Evolutionary conservation across 2,888 invertebrate species (phyloP), one percentile per base, ranked within the genome.

Genomic region (Mythimna impura): DNA sequence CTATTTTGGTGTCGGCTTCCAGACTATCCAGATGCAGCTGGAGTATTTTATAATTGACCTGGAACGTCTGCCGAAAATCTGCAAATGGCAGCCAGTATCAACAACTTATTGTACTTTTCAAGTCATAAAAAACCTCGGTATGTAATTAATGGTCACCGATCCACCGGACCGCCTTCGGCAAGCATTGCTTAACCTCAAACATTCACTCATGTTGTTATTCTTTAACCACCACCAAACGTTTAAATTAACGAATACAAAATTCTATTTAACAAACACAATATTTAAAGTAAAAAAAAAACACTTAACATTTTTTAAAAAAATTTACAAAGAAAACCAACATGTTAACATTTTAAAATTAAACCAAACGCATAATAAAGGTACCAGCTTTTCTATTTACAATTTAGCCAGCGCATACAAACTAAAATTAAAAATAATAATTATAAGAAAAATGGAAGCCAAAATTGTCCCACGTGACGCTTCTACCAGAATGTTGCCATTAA

Each of bases 401-500:
- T 71, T 20, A 60, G 54, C 30, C 5, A 63, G 55, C 14, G 47
- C 47, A 17, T 68, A 66, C 61, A 25, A 63, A 73, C 50, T 30
- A 55, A 70, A 71, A 40, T 60, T 55, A 70, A 78, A 71, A 75
- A 68, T 20, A 61, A 67, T 54, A 66, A 75, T 75, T 60, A 36
- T 25, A 57, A 57, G 34, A 57, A 72, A 79, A 73, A 71, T 58
- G 4, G 54, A 69, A 75, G 60, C 71, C 66, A 22, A 68, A 75
- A 72, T 71, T 61, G 54, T 74, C 62, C 79, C 77, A 76, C 76
- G 80, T 82, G 78, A 76, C 62, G 60, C 52, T 66, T 47, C 64
- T 71, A 60, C 65, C 63, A 73, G 80, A 76, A 85, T 86, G 81
- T 57, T 78, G 82, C 88, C 89, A 89, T 91, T 88, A 89, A 93